Base-by-base conservation (phyloP, 2,113 vertebrate genomes). In the Gracilinanus agilis region DNA sequence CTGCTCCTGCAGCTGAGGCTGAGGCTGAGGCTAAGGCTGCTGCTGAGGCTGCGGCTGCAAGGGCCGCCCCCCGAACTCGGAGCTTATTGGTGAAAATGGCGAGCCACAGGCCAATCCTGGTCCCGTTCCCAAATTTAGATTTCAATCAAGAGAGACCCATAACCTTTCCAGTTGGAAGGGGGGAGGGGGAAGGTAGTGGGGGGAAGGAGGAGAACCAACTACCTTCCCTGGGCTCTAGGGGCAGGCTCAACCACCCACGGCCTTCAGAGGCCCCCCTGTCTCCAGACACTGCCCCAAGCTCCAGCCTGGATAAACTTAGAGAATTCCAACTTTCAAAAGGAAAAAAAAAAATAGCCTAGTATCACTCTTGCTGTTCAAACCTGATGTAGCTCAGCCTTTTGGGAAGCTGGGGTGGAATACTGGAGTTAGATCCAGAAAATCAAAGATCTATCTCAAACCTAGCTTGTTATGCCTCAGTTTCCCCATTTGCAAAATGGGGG, bases 51-150 rank as follows among this genome's bases (percentile, higher is more conserved):
- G 93, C 98, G 94, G 96, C 98, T 98, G 58, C 92, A 96, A 98
- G 98, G 54, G 97, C 98, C 98, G 98, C 98, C 98, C 98, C 98
- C 96, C 95, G 94, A 97, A 98, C 98, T 97, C 97, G 92, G 92
- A 92, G 98, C 98, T 98, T 98, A 98, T 98, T 98, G 99, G 99
- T 98, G 98, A 99, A 99, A 99, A 98, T 98, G 75, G 97, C 90
- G 96, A 98, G 97, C 97, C 96, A 91, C 96, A 98, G 98, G 97
- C 99, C 99, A 99, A 99, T 99, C 98, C 97, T 92, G 96, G 91
- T 58, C 96, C 96, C 97, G 96, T 95, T 98, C 98, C 98, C 98
- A 98, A 98, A 98, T 97, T 98, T 93, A 97, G 98, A 99, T 99
- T 98, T 98, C 98, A 99, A 98, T 99, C 98, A 96, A 97, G 96